Percentiles rank a stretch among this genome's conserved stretches.
Conservation (phyloP, 2,888 invertebrate species). For the Pammene aurita region DNA sequence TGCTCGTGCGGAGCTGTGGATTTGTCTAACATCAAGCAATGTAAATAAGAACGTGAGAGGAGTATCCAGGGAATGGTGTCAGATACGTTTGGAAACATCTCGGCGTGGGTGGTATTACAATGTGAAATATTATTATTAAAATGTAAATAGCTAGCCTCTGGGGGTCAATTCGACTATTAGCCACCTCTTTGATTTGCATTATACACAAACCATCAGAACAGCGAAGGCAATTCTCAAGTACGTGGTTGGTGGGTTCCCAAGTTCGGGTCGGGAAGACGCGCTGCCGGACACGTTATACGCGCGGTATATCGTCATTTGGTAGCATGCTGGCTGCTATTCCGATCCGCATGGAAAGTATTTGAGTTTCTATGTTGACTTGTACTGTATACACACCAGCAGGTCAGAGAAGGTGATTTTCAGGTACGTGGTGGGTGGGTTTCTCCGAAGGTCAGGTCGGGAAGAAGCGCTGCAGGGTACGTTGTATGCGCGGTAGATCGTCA, state of each 20-base stretch:
- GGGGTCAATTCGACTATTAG: too few species aligned
- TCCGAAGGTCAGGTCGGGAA: conserved; percentile 52
- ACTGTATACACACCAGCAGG: conserved; percentile 56
- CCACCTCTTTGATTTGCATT: background rate
- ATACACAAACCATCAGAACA: conserved; percentile 60
- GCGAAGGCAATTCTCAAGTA: conserved; percentile 67
- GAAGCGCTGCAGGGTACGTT: conserved; percentile 59
- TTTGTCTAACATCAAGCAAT: too few species aligned
- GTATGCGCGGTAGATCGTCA: conserved; percentile 81
- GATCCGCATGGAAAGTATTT: conserved; percentile 47
- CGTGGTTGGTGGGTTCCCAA: conserved; percentile 61
- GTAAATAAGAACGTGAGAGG: too few species aligned
- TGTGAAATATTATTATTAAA: too few species aligned
- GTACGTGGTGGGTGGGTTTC: conserved; percentile 64
- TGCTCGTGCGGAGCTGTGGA: too few species aligned
- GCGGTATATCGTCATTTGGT: conserved; percentile 73
- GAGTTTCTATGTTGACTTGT: too few species aligned
- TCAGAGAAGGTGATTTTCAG: conserved; percentile 68
- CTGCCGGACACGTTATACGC: conserved; percentile 72
- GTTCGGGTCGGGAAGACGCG: conserved; percentile 49
- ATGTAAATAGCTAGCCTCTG: too few species aligned
- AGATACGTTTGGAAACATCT: too few species aligned
- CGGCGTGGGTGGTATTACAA: too few species aligned
- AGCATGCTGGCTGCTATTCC: conserved; percentile 81
- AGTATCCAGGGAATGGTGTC: too few species aligned